phyloP scores from a whole-genome alignment of 2,888 invertebrate genomes.

The Camptogramma bilineatum region DNA sequence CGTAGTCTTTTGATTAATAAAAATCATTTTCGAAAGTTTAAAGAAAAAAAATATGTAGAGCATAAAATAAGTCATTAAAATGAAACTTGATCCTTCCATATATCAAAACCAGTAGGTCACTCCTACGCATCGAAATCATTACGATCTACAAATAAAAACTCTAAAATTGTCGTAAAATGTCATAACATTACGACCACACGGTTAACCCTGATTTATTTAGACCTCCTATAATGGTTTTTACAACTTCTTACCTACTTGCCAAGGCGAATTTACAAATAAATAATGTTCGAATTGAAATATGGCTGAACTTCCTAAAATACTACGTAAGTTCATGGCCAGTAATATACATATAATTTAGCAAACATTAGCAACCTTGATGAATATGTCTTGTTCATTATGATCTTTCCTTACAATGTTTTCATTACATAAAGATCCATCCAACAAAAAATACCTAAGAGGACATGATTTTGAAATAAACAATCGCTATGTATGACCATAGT shows the following conservation, averaged over 20 bases:
- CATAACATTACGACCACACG: slow-evolving; percentile 39
- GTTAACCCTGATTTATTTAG: slow-evolving; percentile 32
- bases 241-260: not conserved
- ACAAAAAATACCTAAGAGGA: too few relatives aligned
- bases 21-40: slow-evolving; percentile 5
- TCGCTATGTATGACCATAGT: too few relatives aligned
- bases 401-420: too few relatives aligned
- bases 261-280: too few relatives aligned
- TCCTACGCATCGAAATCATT: slow-evolving; percentile 44
- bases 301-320: too few relatives aligned
- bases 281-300: too few relatives aligned
- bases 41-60: slow-evolving; percentile 29
- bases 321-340: too few relatives aligned
- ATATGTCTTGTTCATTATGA: too few relatives aligned
- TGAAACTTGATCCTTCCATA: slow-evolving; percentile 39
- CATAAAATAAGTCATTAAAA: slow-evolving; percentile 29
- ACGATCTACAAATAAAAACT: slow-evolving; percentile 36
- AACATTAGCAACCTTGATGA: too few relatives aligned
- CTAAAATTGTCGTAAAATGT: slow-evolving; percentile 38
- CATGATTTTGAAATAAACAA: too few relatives aligned
- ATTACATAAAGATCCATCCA: too few relatives aligned
- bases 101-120: slow-evolving; percentile 41
- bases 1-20: not conserved
- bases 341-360: too few relatives aligned
- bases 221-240: slow-evolving; percentile 17